A percentile compares a stretch with the other conserved stretches of the same genome.
These are phyloP conservation scores for Plotosus lineatus DNA, from an alignment of 2,113 vertebrate species.

Conservation along the genomic window DNA sequence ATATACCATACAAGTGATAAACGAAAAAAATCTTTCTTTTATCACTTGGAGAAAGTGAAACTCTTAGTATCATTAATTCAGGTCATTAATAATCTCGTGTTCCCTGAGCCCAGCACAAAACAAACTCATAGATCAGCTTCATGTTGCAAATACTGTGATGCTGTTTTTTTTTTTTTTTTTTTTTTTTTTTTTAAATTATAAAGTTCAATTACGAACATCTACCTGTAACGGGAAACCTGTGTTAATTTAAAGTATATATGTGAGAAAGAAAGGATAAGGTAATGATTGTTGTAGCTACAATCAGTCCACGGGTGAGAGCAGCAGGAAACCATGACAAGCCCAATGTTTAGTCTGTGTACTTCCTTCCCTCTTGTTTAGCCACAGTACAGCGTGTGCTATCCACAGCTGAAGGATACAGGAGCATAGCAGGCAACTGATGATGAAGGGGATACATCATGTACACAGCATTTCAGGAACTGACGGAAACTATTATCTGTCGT, in stretches of 20 bases:
- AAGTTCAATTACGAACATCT: background rate
- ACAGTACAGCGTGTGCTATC: background rate
- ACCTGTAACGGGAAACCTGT: background rate
- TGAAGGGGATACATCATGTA: background rate
- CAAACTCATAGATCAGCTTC: constrained; percentile 42
- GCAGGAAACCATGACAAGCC: constrained; percentile 28
- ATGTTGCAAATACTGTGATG: background rate
- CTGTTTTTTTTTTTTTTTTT: no score
- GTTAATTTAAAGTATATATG: constrained; percentile 6
- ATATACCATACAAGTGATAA: background rate
- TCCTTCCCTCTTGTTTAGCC: constrained; percentile 4
- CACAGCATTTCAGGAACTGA: background rate
- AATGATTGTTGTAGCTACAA: constrained; percentile 45
- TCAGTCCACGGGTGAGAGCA: constrained; percentile 36
- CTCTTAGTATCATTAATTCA: no score
- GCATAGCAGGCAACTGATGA: background rate
- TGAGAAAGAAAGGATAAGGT: constrained; percentile 17
- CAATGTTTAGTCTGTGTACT: constrained; percentile 2
- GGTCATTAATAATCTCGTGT: no score
- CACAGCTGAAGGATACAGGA: constrained; percentile 26
- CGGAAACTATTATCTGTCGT: background rate
- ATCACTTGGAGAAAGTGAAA: background rate
- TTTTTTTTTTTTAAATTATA: background rate
- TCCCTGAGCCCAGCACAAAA: constrained; percentile 31
- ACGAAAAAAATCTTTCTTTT: background rate